phyloP scores from a whole-genome alignment of 2,888 invertebrate genomes.

The Tethea ocularis region DNA sequence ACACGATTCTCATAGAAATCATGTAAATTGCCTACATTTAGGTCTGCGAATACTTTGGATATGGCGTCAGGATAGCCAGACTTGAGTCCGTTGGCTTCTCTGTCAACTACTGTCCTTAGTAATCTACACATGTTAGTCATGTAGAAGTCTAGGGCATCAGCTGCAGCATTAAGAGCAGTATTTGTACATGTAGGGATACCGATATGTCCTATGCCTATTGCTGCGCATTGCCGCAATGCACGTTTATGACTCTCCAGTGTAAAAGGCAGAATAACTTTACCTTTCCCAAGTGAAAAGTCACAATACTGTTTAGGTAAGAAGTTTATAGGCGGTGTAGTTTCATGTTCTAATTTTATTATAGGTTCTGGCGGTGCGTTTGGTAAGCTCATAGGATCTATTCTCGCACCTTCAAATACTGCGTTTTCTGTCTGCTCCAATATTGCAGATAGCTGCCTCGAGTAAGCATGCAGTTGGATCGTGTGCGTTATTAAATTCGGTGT shows the following conservation, averaged over 20 bases:
- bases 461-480: constrained; percentile 72
- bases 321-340: constrained; percentile 63
- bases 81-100: constrained; percentile 67
- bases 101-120: constrained; percentile 68
- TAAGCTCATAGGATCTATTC: constrained; percentile 60
- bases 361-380: constrained; percentile 67
- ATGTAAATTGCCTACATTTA: constrained; percentile 71
- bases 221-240: constrained; percentile 72
- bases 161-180: constrained; percentile 64
- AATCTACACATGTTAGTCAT: constrained; percentile 75
- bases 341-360: constrained; percentile 58
- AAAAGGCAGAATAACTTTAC: constrained; percentile 68
- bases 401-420: constrained; percentile 61
- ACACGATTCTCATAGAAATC: constrained; percentile 73
- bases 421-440: constrained; percentile 68
- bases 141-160: constrained; percentile 71
- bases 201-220: constrained; percentile 73
- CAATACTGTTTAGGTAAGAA: constrained; percentile 72
- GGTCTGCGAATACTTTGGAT: constrained; percentile 74
- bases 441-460: constrained; percentile 61
- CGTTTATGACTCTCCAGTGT: constrained; percentile 76
- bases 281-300: constrained; percentile 74
- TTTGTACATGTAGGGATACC: constrained; percentile 69
- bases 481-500: constrained; percentile 74
- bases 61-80: constrained; percentile 75